Conservation (phyloP, 1,140 invertebrate species). For the Pemphigus obesinymphae region DNA sequence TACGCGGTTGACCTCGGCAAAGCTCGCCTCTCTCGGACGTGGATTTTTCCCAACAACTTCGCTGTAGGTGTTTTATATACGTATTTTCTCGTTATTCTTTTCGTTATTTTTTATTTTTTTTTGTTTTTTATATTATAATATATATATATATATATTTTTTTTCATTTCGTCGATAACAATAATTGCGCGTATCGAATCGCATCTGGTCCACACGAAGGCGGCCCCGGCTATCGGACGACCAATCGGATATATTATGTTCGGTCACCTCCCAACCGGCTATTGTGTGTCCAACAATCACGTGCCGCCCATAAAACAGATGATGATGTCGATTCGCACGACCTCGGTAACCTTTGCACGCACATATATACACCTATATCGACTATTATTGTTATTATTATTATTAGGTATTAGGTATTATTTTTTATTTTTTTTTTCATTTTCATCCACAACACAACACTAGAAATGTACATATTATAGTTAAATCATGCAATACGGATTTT, state of each 20-base stretch:
- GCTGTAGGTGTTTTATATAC: background rate
- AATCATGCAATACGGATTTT: too few relatives aligned
- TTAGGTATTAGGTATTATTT: too few relatives aligned
- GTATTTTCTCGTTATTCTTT: background rate
- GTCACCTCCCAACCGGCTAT: slow-evolving; percentile 19
- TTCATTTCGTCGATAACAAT: slow-evolving; percentile 13
- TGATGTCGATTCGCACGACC: slow-evolving; percentile 39
- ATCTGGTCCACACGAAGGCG: slow-evolving; percentile 21
- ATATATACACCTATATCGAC: background rate
- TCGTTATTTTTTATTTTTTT: background rate
- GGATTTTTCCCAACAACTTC: background rate
- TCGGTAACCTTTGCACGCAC: background rate
- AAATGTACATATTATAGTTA: too few relatives aligned
- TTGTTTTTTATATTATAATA: too few relatives aligned
- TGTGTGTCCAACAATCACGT: slow-evolving; percentile 33
- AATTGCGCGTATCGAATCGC: slow-evolving; percentile 35
- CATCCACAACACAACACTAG: background rate
- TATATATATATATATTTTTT: too few relatives aligned
- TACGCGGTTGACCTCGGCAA: background rate
- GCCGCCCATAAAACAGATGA: slow-evolving; percentile 35
- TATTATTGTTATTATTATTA: too few relatives aligned
- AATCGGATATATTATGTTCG: slow-evolving; percentile 20
- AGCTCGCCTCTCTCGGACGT: background rate
- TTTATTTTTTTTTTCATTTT: slow-evolving; percentile 8
- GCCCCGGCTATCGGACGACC: slow-evolving; percentile 1